Conservation (phyloP, 2,888 invertebrate species). For the Drosophila macrospina region DNA sequence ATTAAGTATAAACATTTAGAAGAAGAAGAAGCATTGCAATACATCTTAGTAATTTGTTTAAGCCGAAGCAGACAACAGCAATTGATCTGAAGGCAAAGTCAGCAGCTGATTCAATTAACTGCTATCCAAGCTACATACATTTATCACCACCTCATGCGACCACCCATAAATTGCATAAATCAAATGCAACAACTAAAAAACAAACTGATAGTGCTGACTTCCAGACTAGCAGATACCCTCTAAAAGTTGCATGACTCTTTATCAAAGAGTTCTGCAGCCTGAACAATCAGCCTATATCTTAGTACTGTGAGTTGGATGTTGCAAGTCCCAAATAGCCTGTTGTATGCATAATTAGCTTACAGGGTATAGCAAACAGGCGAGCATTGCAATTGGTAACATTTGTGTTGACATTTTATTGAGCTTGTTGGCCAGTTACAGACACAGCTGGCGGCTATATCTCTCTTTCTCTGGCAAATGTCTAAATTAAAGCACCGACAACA, state of each 20-base stretch:
- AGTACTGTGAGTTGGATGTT: no score
- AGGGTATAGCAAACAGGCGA: conserved; percentile 42
- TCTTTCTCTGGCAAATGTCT: conserved; percentile 68
- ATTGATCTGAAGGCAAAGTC: conserved; percentile 4
- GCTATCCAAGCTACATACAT: conserved; percentile 43
- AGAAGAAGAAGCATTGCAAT: conserved; percentile 56
- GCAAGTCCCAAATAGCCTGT: not conserved
- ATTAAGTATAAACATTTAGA: not conserved
- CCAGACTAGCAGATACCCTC: conserved; percentile 32
- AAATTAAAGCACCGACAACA: conserved; percentile 68
- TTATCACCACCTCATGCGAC: conserved; percentile 63
- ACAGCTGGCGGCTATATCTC: conserved; percentile 69
- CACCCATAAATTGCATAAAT: conserved; percentile 66
- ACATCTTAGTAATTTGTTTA: conserved; percentile 25
- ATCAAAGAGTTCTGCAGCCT: not conserved
- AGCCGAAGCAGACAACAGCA: not conserved
- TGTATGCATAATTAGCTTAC: not conserved
- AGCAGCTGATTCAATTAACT: conserved; percentile 55
- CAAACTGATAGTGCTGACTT: not conserved
- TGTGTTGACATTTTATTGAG: conserved; percentile 80
- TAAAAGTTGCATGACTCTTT: not conserved
- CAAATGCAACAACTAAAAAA: conserved; percentile 15
- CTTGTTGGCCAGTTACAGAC: conserved; percentile 49
- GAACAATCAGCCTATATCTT: not conserved
- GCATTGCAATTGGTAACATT: conserved; percentile 61